Conservation (phyloP, 2,888 invertebrate species). For the Diarsia rubi region DNA sequence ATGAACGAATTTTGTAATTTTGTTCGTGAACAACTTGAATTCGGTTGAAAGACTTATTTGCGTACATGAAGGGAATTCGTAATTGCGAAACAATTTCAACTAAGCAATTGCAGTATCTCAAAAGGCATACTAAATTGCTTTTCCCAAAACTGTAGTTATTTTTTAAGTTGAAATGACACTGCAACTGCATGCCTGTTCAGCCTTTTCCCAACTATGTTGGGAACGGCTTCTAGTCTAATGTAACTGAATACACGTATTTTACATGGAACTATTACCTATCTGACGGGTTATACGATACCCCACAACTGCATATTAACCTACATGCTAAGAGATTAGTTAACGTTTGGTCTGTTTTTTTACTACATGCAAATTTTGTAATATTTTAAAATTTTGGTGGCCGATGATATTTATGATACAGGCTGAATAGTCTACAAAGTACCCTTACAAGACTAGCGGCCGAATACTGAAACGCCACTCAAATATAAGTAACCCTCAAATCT, state of each 20-base stretch:
- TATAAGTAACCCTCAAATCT: too few species aligned
- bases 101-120: slow-evolving; percentile 28
- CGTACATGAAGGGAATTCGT: slow-evolving; percentile 35
- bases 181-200: slow-evolving; percentile 2
- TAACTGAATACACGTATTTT: too few species aligned
- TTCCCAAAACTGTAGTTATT: background rate
- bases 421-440: background rate
- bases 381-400: background rate
- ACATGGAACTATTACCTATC: too few species aligned
- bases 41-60: slow-evolving; percentile 5
- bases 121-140: slow-evolving; percentile 25
- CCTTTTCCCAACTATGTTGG: too few species aligned
- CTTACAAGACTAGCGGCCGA: background rate
- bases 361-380: background rate
- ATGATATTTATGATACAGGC: background rate
- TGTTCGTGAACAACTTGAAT: slow-evolving; percentile 9
- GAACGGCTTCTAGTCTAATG: too few species aligned
- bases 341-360: background rate
- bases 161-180: slow-evolving; percentile 5
- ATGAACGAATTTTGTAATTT: slow-evolving; percentile 9
- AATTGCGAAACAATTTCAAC: slow-evolving; percentile 25
- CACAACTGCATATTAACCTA: background rate
- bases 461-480: too few species aligned
- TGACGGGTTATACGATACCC: too few species aligned
- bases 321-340: background rate